Evolutionary conservation across 2,113 vertebrate genomes (phyloP).

Genomic region (Corythaeola cristata): DNA sequence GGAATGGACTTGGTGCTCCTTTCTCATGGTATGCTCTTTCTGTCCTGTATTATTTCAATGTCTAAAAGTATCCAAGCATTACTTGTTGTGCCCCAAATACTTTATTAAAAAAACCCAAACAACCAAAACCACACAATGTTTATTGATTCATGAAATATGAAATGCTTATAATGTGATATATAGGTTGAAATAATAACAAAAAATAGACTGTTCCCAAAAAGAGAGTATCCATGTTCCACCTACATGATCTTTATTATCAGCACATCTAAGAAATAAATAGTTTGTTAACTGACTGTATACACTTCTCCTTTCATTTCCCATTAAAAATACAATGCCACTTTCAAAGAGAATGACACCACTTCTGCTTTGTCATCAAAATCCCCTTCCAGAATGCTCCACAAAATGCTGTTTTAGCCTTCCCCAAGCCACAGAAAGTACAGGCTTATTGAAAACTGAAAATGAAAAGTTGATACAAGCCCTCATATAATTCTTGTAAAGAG

Average conservation of each 20-base stretch:
- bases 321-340: background rate
- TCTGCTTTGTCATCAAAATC: background rate
- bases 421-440: background rate
- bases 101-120: background rate
- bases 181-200: background rate
- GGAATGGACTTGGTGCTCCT: background rate
- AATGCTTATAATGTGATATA: background rate
- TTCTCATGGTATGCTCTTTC: background rate
- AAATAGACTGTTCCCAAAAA: background rate
- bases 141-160: background rate
- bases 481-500: background rate
- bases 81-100: background rate
- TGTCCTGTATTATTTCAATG: background rate
- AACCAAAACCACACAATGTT: background rate
- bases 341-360: background rate
- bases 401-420: background rate
- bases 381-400: background rate
- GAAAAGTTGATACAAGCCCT: background rate
- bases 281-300: background rate
- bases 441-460: background rate
- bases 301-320: background rate
- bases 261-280: background rate
- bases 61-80: background rate
- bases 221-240: background rate
- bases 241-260: background rate